A percentile compares a stretch with the other conserved stretches of the same genome.
These are phyloP conservation scores for Lamprotornis superbus DNA, from an alignment of 2,113 vertebrate species.

Conservation along the genomic window DNA sequence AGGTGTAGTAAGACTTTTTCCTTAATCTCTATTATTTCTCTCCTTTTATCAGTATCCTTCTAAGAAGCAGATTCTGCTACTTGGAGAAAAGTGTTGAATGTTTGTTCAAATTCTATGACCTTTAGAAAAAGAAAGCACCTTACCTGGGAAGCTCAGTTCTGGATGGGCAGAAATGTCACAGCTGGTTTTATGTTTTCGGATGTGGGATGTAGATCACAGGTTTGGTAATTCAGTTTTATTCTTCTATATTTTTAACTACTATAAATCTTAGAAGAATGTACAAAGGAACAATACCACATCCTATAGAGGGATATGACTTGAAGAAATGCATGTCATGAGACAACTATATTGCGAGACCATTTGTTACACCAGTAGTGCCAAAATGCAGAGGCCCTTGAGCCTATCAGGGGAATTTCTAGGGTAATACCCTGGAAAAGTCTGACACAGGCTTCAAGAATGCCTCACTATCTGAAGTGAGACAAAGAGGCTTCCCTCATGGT, in stretches of 20 bases:
- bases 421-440: too few species aligned
- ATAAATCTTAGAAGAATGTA: neutral
- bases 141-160: neutral
- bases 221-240: neutral
- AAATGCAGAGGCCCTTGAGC: neutral
- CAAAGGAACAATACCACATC: neutral
- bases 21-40: neutral
- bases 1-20: neutral
- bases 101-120: neutral
- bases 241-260: neutral
- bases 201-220: neutral
- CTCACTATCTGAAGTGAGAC: too few species aligned
- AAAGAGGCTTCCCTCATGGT: too few species aligned
- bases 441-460: too few species aligned
- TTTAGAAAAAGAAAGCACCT: neutral
- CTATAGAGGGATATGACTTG: neutral
- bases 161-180: neutral
- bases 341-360: neutral
- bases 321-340: neutral
- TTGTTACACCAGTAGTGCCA: neutral
- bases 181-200: neutral
- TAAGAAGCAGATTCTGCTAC: neutral
- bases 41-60: neutral
- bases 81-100: neutral
- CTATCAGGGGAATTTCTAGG: too few species aligned